These are phyloP conservation scores for Nyctibius bracteatus DNA, from an alignment of 2,113 vertebrate species.

Conservation along the genomic window DNA sequence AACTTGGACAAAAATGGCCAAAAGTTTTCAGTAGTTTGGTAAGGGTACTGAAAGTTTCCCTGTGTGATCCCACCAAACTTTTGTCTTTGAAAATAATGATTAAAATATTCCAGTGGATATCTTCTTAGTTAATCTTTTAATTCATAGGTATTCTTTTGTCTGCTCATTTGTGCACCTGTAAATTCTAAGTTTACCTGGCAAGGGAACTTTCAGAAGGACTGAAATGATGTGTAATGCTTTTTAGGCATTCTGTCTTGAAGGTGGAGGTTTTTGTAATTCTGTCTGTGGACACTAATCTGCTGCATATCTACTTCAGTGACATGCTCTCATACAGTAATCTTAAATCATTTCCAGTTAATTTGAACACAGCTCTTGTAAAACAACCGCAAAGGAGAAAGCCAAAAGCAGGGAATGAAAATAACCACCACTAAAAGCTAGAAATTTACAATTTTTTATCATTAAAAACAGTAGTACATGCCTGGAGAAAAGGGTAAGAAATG, in stretches of 20 bases:
- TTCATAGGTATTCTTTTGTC: background rate
- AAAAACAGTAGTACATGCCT: background rate
- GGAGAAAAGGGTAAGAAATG: background rate
- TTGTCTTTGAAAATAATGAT: background rate
- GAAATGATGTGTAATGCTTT: rapidly evolving
- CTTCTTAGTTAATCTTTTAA: background rate
- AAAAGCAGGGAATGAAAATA: background rate
- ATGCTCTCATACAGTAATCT: background rate
- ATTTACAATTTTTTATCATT: background rate
- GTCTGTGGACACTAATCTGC: background rate
- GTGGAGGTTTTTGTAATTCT: background rate
- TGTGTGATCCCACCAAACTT: background rate
- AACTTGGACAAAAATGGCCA: background rate
- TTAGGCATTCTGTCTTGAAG: background rate
- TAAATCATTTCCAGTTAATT: background rate
- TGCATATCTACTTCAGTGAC: background rate
- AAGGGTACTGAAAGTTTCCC: background rate
- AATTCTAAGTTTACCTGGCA: background rate
- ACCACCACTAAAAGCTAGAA: background rate
- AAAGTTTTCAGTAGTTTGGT: background rate
- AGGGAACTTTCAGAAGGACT: background rate
- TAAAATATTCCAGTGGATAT: background rate
- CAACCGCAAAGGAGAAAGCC: background rate
- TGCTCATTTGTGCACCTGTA: background rate
- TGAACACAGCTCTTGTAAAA: background rate